Base-by-base conservation (phyloP, 1,140 invertebrate species). In the Drosophila albomicans region DNA sequence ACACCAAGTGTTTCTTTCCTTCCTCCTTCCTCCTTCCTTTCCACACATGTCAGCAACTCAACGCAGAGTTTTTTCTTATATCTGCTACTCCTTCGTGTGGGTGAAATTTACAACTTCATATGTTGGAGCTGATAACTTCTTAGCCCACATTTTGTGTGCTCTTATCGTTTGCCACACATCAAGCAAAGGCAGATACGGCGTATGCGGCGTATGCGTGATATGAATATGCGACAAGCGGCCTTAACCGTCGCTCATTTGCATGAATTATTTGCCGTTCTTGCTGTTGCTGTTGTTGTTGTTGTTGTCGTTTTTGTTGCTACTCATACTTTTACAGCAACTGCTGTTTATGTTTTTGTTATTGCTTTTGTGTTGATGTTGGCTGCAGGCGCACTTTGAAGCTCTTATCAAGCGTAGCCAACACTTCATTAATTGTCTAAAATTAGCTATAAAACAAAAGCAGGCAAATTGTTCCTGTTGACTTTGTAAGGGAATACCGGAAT, bases 341-440 rank as follows among this genome's bases (percentile, higher is more conserved):
- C 20, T 62, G 63, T 46, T 56, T 65, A 35, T 35, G 41, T 48
- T 57, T 20, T 57, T 57, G 76, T 74, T 63, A 16, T 56, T 68
- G 35, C 7, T 8, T 38, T 38, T 38, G 35, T 38, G 43, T 45
- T 72, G 61, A 3, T 77, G 52, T 45, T 66, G 57, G 57, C 52
- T 67, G 70, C 48, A 41, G 63, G 41, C 70, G 75, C 79, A 70
- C 79, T 79, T 25, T 56, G 41, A 68, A 67, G 59, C 80, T 78
- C 78, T 88, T 88, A 88, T 88, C 85, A 75, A 75, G 85, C 78
- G 73, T 75, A 85, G 79, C 85, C 85, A 88, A 88, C 85, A 88
- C 85, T 88, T 89, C 85, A 88, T 88, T 90, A 88, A 88, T 88
- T 88, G 86, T 89, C 85, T 88, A 88, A 89, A 88, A 88, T 88